Evolutionary conservation across 2,113 vertebrate genomes (phyloP).

Genomic region (Callocephalon fimbriatum): DNA sequence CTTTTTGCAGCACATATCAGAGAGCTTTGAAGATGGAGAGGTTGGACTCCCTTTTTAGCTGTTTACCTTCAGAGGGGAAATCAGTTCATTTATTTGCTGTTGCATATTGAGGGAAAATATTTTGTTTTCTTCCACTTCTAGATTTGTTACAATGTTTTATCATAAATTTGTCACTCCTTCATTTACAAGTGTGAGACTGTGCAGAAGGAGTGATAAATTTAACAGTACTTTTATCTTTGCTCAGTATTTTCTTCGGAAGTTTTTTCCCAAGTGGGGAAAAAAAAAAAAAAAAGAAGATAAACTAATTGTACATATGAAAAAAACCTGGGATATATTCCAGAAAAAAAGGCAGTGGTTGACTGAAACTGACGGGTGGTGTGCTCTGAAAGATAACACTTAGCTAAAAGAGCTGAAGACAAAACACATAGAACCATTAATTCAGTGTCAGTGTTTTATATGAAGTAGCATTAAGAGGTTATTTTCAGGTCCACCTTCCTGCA

Average conservation of each 20-base stretch:
- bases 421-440: fast-evolving
- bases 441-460: not conserved
- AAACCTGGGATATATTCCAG: fast-evolving
- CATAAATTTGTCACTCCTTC: not conserved
- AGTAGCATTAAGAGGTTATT: not conserved
- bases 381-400: not conserved
- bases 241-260: not conserved
- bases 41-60: not conserved
- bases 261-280: not conserved
- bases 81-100: not conserved
- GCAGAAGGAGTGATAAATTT: not conserved
- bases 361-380: not conserved
- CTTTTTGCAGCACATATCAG: not conserved
- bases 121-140: not conserved
- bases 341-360: not conserved
- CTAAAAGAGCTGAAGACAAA: not conserved
- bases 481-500: not conserved
- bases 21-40: not conserved
- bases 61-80: not conserved
- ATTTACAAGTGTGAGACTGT: not conserved
- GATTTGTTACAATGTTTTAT: not conserved
- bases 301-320: not conserved
- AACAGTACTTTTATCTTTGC: not conserved
- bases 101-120: not conserved
- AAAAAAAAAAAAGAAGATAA: not conserved